phyloP scores from a whole-genome alignment of 2,113 vertebrate genomes.

The Phrynocephalus versicolor region DNA sequence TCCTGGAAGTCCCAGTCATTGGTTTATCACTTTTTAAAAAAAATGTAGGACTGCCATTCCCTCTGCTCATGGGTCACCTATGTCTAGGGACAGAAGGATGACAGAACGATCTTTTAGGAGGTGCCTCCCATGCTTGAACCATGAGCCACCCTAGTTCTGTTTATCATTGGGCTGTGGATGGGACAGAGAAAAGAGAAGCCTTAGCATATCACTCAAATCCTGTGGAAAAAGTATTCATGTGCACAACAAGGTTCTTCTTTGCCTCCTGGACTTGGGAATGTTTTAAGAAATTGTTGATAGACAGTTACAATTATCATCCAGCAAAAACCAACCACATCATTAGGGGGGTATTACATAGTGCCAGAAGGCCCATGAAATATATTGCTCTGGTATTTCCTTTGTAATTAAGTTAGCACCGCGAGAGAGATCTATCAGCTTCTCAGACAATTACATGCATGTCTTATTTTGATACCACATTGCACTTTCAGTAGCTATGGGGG shows the following conservation, averaged over 20 bases:
- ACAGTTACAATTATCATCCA: constrained; percentile 43
- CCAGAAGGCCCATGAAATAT: constrained; percentile 38
- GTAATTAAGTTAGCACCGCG: constrained; percentile 47
- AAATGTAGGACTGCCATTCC: no score
- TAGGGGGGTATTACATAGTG: neutral
- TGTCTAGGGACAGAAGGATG: no score
- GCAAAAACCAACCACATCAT: constrained; percentile 28
- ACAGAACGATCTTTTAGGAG: no score
- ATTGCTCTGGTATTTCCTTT: constrained; percentile 27
- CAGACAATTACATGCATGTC: constrained; percentile 13
- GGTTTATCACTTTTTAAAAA: no score
- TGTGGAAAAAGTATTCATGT: constrained; percentile 35
- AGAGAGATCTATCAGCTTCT: constrained; percentile 21
- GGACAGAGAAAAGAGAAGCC: no score
- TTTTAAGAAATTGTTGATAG: constrained; percentile 26
- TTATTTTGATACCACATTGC: constrained; percentile 35
- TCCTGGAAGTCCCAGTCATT: no score
- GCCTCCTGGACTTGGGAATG: constrained; percentile 9
- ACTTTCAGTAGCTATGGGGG: constrained; percentile 39
- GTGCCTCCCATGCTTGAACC: no score
- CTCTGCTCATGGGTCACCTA: no score
- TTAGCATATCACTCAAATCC: neutral
- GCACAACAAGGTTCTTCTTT: constrained; percentile 36
- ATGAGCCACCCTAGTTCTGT: no score
- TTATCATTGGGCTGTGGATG: no score